Conservation (phyloP, 2,888 invertebrate species). For the Thelaira solivaga region DNA sequence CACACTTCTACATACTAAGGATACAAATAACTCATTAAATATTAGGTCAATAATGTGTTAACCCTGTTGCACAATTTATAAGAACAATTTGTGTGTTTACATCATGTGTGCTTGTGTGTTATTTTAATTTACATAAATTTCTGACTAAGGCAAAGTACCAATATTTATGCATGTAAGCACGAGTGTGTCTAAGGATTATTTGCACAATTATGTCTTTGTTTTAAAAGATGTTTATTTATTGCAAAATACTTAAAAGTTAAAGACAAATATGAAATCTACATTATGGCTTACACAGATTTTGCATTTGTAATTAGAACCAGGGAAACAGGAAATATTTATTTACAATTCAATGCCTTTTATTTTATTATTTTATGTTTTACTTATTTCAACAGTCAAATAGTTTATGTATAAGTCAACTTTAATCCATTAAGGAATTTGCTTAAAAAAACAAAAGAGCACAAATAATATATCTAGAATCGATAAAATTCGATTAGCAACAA, state of each 20-base stretch:
- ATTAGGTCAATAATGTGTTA: conserved; percentile 4
- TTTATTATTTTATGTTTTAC: no score
- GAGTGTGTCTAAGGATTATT: conserved; percentile 22
- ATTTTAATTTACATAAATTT: conserved; percentile 34
- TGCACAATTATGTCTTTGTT: conserved; percentile 20
- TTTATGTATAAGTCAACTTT: no score
- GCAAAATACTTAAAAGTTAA: not conserved
- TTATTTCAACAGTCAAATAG: no score
- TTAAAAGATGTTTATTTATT: conserved; percentile 7
- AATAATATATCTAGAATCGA: no score
- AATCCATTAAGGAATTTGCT: no score
- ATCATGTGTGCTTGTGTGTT: not conserved
- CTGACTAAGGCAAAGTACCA: conserved; percentile 7
- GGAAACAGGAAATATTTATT: no score
- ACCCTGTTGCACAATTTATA: conserved; percentile 6
- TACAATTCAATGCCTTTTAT: no score
- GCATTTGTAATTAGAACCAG: no score
- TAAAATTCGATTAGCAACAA: no score
- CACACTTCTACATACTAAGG: not conserved
- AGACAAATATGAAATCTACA: not conserved
- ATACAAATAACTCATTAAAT: not conserved
- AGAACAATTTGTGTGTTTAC: not conserved
- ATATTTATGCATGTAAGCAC: conserved; percentile 3
- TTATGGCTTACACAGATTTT: no score
- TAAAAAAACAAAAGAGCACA: no score